Percentiles rank a stretch among this genome's conserved stretches.
Conservation (phyloP, 2,888 invertebrate genomes). For the Alsophila aescularia region DNA sequence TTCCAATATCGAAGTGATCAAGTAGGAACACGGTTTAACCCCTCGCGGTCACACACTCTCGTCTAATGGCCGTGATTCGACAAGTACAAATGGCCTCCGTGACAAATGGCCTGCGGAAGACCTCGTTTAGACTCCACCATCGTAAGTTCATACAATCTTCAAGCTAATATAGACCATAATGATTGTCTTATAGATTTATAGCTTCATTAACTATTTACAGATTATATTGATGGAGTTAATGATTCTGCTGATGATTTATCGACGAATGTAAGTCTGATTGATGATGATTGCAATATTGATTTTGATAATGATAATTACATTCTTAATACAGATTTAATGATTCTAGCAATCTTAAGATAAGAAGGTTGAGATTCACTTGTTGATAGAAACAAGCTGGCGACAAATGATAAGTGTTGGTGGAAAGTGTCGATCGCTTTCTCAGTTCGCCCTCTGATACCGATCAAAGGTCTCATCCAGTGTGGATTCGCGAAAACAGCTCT, state of each 20-base stretch:
- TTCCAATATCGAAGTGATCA: slow-evolving; percentile 52
- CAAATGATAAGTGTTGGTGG: slow-evolving; percentile 67
- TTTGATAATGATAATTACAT: slow-evolving; percentile 19
- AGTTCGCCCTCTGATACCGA: slow-evolving; percentile 69
- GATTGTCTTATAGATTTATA: slow-evolving; percentile 45
- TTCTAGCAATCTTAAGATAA: slow-evolving; percentile 25
- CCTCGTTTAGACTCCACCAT: slow-evolving; percentile 66
- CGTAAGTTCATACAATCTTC: slow-evolving; percentile 71
- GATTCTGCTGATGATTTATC: slow-evolving; percentile 34
- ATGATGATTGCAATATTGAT: slow-evolving; percentile 31
- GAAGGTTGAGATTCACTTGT: slow-evolving; percentile 55
- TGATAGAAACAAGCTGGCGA: slow-evolving; percentile 39
- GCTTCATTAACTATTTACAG: slow-evolving; percentile 32
- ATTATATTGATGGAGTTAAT: slow-evolving; percentile 33
- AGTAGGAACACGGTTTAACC: slow-evolving; percentile 70
- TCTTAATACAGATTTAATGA: slow-evolving; percentile 18
- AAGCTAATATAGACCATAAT: slow-evolving; percentile 69
- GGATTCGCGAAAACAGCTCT: slow-evolving; percentile 62
- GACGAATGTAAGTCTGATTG: slow-evolving; percentile 27
- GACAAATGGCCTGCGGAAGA: slow-evolving; percentile 83
- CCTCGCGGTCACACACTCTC: slow-evolving; percentile 82
- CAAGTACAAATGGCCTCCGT: slow-evolving; percentile 84
- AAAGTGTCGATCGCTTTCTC: slow-evolving; percentile 73
- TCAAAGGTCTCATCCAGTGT: slow-evolving; percentile 64
- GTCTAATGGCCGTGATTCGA: slow-evolving; percentile 85